These are phyloP conservation scores for Macrostomum lignano DNA, from an alignment of 1,140 invertebrate species.

Conservation along the genomic window DNA sequence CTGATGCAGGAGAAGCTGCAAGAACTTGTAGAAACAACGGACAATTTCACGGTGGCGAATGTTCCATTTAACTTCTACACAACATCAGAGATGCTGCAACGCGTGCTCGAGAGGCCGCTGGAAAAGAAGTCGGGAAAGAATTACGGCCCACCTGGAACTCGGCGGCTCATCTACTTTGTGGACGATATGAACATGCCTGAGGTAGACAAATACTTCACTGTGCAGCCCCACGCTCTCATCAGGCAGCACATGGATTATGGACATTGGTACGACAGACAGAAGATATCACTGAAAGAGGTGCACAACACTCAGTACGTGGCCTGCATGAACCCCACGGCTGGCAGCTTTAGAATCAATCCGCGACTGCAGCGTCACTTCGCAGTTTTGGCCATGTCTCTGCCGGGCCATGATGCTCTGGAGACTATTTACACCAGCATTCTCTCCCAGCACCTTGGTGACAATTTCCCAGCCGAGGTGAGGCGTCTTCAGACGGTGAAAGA, in stretches of 20 bases:
- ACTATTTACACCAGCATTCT: conserved; percentile 52
- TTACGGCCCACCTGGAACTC: conserved; percentile 28
- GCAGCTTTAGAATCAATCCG: conserved; percentile 77
- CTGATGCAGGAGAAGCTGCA: not conserved
- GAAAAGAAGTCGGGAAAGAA: conserved; percentile 1
- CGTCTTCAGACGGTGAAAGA: conserved; percentile 35
- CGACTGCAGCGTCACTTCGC: conserved; percentile 68
- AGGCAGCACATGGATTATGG: conserved; percentile 73
- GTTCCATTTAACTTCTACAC: conserved; percentile 4
- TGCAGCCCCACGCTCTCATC: conserved; percentile 35
- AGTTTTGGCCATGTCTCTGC: conserved; percentile 72
- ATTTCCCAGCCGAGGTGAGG: conserved; percentile 35
- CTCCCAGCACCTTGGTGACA: conserved; percentile 25
- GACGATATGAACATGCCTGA: conserved; percentile 16
- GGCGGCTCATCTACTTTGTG: not conserved
- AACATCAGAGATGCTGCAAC: conserved; percentile 2
- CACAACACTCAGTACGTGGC: conserved; percentile 82
- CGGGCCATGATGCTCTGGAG: conserved; percentile 45
- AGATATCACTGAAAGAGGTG: conserved; percentile 73
- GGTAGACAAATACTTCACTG: not conserved
- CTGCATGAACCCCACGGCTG: conserved; percentile 86
- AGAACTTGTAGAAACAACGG: conserved; percentile 15
- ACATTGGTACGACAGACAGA: conserved; percentile 60
- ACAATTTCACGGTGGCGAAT: conserved; percentile 20
- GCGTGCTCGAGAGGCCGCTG: not conserved